Evolutionary conservation across 2,888 invertebrate species (phyloP), one percentile per base, ranked within the genome.

Genomic region (Drosophila sordidula): DNA sequence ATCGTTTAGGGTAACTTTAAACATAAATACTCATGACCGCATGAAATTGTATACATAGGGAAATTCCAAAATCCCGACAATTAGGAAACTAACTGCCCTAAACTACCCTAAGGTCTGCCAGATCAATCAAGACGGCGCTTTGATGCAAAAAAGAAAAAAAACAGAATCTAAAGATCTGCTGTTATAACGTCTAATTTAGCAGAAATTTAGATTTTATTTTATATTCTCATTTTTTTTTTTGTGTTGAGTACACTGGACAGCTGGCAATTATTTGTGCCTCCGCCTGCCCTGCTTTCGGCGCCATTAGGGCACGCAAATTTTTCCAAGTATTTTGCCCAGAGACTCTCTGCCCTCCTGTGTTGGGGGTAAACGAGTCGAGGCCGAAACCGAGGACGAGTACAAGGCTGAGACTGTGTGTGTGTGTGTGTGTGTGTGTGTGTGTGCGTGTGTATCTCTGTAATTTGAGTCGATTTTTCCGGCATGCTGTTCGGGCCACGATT

Each of bases 381-480:
- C 65, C 45, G 45, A 39, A 46, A 26, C 16, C 36, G 51, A 50
- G 56, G 36, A 26, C 11, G n/a, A 26, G 34, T 14, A 16, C 25
- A 9, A 41, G 39, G 6, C 26, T 12, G 47, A 44, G 36, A n/a
- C 44, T 16, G 22, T 38, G 38, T 56, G 42, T 52, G 51, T 56
- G 49, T 39, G 34, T n/a, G n/a, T 46, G 25, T 29, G 16, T 29
- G 56, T 47, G 26, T 39, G 34, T 42, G 29, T 9, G 11, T 32
- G 22, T 34, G 32, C 14, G 32, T 50, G 25, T 64, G 65, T 47
- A 58, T 62, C 68, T 67, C 65, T 85, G 81, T 78, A 82, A 82
- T 78, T 81, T 75, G 81, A 85, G 85, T 89, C 67, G 75, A 76
- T 70, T 85, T 85, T 85, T 85, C 85, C 85, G 85, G 85, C 85